Evolutionary conservation across 2,113 vertebrate species (phyloP).

Genomic region (Psammodynastes pulverulentus): DNA sequence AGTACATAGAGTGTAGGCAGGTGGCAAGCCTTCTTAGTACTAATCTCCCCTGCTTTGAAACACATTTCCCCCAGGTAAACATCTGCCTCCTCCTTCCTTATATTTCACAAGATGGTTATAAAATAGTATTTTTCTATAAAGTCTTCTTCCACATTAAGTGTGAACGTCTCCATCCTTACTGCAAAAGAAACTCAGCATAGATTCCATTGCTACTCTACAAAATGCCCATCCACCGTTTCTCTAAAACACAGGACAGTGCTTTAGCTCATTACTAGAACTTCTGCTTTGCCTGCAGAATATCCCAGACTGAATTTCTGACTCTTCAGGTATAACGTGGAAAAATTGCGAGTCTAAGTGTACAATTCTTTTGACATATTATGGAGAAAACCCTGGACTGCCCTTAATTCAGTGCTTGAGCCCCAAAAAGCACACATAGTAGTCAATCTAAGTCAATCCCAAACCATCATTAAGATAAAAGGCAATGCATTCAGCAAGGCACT

Average conservation of each 20-base stretch:
- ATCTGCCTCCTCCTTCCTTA: neutral
- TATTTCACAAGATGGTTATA: neutral
- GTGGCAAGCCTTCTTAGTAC: neutral
- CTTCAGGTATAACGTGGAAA: neutral
- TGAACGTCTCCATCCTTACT: neutral
- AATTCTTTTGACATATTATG: neutral
- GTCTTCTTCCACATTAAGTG: neutral
- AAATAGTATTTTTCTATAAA: neutral
- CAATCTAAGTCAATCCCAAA: neutral
- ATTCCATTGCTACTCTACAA: neutral
- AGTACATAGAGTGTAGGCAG: neutral
- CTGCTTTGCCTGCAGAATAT: neutral
- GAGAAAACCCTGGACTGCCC: neutral
- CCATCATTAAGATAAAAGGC: neutral
- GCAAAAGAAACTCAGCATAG: neutral
- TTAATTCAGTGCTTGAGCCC: neutral
- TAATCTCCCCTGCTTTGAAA: neutral
- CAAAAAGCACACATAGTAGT: neutral
- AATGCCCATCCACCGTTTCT: neutral
- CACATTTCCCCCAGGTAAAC: neutral
- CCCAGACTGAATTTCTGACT: neutral
- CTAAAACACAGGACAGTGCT: neutral
- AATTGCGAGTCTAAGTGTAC: neutral
- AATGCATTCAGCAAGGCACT: neutral
- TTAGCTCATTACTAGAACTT: neutral